Base-by-base conservation (phyloP, 2,797 vertebrate species). In the Sebastes steindachneri region DNA sequence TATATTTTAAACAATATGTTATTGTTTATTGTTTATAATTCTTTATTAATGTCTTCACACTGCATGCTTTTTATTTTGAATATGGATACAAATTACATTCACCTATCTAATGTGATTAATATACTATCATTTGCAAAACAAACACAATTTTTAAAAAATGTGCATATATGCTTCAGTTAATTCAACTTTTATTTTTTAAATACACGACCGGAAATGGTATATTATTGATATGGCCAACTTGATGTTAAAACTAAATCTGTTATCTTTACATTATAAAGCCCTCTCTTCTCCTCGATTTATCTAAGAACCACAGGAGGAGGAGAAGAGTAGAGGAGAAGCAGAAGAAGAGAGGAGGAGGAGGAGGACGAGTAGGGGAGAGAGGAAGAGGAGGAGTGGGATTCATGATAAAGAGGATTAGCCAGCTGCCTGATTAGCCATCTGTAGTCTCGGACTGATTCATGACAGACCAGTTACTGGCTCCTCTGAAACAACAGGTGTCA, bases 331-430 rank as follows among this genome's bases (percentile, higher is more conserved):
- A 6, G 4, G 29, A 31, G n/a, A 7, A 71, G 37, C 28, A n/a
- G 28, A 3, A 17, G 65, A 25, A 12, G 21, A 10, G 3, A 66
- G 59, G 9, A 51, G 4, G 26, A 15, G 29, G 11, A 15, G 29
- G 11, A 31, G 15, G 25, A 33, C 33, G 10, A 35, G 33, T 35
- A 35, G 31, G 12, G 5, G 9, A 11, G 12, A n/a, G 10, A 6
- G 6, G n/a, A 9, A 3, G 45, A 23, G 33, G 58, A 79, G 75
- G 63, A 71, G 80, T 80, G 84, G 85, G 84, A 73, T 82, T 86
- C 67, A 23, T 59, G 29, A 19, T 64, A 59, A 92, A 86, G 88
- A 89, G 90, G 94, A 93, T 95, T 93, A 92, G 14, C 83, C 14
- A 14, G 35, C 15, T 48, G 59, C n/a, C 26, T 80, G 85, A 86